Evolutionary conservation across 2,113 vertebrate genomes (phyloP).

Genomic region (Ophthalmolycus amberensis): DNA sequence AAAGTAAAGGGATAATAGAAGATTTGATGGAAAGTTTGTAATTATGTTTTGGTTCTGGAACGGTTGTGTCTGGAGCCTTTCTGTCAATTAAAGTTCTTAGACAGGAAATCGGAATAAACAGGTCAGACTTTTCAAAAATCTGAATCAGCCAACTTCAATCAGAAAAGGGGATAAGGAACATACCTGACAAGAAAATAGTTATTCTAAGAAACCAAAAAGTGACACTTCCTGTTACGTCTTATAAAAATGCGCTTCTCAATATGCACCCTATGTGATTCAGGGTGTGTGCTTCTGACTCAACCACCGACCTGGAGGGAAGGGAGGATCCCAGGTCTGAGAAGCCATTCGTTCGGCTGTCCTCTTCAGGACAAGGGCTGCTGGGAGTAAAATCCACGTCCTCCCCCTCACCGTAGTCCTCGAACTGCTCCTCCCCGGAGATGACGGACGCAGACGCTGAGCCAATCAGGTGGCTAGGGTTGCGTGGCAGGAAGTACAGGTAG

Average conservation of each 20-base stretch:
- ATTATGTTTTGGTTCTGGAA: not conserved
- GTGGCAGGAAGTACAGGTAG: not conserved
- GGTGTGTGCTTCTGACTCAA: slow-evolving; percentile 8
- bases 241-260: not conserved
- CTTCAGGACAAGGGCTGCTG: slow-evolving; percentile 93
- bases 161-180: not conserved
- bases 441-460: slow-evolving; percentile 88
- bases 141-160: not conserved
- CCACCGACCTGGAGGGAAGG: slow-evolving; percentile 91
- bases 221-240: not conserved
- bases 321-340: slow-evolving; percentile 95
- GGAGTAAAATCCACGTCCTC: slow-evolving; percentile 93
- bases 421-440: slow-evolving; percentile 92
- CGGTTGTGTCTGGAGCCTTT: not conserved
- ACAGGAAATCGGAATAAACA: too few species aligned
- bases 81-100: too few species aligned
- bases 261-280: not conserved
- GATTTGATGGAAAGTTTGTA: not conserved
- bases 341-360: slow-evolving; percentile 90
- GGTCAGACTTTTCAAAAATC: too few species aligned
- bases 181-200: not conserved
- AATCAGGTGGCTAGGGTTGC: slow-evolving; percentile 77
- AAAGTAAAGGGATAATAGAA: not conserved
- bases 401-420: slow-evolving; percentile 97
- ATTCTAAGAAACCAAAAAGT: not conserved